A percentile compares a stretch with the other conserved stretches of the same genome.
These are phyloP conservation scores for Drosophila percnosoma DNA, from an alignment of 2,888 invertebrate species.

Conservation along the genomic window DNA sequence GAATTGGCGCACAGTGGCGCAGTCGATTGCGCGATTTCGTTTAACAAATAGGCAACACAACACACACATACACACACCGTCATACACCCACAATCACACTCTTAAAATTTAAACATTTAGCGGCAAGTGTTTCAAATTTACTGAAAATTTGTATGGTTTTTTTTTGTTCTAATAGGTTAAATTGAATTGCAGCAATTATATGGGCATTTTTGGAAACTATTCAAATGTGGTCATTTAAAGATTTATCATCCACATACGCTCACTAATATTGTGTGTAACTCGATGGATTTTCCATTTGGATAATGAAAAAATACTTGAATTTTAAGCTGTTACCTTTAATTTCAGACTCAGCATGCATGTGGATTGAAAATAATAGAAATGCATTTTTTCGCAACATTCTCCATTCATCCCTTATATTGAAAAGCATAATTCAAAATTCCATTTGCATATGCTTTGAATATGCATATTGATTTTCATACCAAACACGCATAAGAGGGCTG, in stretches of 20 bases:
- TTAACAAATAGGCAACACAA: slow-evolving; percentile 65
- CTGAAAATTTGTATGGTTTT: slow-evolving; percentile 37
- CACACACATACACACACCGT: not conserved
- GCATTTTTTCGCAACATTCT: slow-evolving; percentile 20
- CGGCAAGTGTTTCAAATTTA: slow-evolving; percentile 14
- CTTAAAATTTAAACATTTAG: slow-evolving; percentile 27
- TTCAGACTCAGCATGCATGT: slow-evolving; percentile 44
- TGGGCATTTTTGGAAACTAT: slow-evolving; percentile 14
- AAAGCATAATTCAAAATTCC: slow-evolving; percentile 61
- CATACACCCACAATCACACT: not conserved
- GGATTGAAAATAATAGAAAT: slow-evolving; percentile 44
- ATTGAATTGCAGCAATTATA: slow-evolving; percentile 42
- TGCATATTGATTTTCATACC: slow-evolving; percentile 71
- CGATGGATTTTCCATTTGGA: slow-evolving; percentile 58
- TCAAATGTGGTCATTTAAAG: not conserved
- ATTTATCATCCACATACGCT: slow-evolving; percentile 6
- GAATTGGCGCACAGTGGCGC: slow-evolving; percentile 39
- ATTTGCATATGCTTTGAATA: slow-evolving; percentile 71
- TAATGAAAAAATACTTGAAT: slow-evolving; percentile 35
- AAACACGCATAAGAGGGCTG: slow-evolving; percentile 10
- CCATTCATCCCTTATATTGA: not conserved
- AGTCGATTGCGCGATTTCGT: slow-evolving; percentile 69
- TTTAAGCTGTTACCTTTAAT: slow-evolving; percentile 42
- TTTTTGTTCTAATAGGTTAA: slow-evolving; percentile 37
- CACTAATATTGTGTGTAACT: slow-evolving; percentile 2